Conservation (phyloP, 2,797 vertebrate species). For the Acipenser transmontanus region DNA sequence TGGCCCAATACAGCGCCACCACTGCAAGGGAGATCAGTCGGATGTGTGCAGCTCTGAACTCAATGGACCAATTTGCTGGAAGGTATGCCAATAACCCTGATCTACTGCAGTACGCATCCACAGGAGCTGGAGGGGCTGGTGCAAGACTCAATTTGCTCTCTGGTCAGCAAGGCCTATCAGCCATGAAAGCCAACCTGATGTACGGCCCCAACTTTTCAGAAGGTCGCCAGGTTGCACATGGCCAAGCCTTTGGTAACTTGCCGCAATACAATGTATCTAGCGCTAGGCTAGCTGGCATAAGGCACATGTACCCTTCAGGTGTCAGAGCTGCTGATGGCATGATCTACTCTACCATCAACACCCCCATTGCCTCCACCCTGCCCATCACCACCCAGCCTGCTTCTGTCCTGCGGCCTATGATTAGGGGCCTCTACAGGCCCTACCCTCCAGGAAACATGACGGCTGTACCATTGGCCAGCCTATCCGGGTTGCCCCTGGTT, state of each 20-base stretch:
- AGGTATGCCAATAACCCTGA: conserved; percentile 74
- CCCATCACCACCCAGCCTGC: conserved; percentile 96
- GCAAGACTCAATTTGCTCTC: conserved; percentile 53
- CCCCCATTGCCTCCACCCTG: conserved; percentile 94
- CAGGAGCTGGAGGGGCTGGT: conserved; percentile 54
- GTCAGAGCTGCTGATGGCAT: conserved; percentile 91
- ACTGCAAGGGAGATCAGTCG: conserved; percentile 94
- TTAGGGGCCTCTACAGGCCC: conserved; percentile 81
- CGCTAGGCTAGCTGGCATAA: conserved; percentile 72
- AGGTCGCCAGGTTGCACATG: conserved; percentile 58
- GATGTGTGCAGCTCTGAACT: conserved; percentile 95
- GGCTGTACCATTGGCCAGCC: conserved; percentile 82
- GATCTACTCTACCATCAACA: conserved; percentile 98
- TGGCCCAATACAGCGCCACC: conserved; percentile 95
- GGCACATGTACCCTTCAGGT: conserved; percentile 82
- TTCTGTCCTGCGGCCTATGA: conserved; percentile 78
- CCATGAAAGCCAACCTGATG: conserved; percentile 74
- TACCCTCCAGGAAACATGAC: conserved; percentile 72
- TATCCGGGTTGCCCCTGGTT: conserved; percentile 80
- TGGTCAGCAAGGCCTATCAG: conserved; percentile 66
- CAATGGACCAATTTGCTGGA: conserved; percentile 87
- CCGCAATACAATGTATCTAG: conserved; percentile 59
- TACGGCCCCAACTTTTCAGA: conserved; percentile 78
- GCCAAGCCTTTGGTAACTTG: conserved; percentile 74
- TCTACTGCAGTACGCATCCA: conserved; percentile 69